Evolutionary conservation across 2,888 invertebrate species (phyloP).

Genomic region (Herminia tarsipennalis): DNA sequence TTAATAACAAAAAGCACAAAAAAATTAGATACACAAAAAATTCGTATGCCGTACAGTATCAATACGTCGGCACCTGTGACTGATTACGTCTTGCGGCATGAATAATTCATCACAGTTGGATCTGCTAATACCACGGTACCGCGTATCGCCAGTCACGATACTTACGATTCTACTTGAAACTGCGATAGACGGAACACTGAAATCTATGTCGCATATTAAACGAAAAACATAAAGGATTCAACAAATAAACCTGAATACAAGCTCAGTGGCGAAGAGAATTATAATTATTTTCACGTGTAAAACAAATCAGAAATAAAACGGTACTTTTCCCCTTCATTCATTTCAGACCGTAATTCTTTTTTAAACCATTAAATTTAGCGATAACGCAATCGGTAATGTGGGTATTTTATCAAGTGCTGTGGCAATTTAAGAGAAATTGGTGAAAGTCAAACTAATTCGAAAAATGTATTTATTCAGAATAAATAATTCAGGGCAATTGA

Average conservation of each 20-base stretch:
- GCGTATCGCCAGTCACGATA: slow-evolving; percentile 26
- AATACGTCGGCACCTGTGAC: slow-evolving; percentile 53
- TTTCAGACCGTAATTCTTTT: no score
- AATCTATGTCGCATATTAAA: slow-evolving; percentile 1
- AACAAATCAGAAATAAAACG: no score
- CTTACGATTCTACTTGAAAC: slow-evolving; percentile 19
- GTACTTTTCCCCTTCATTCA: no score
- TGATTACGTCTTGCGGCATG: slow-evolving; percentile 43
- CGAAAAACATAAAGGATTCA: no score
- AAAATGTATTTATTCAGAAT: slow-evolving; percentile 20
- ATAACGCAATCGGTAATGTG: slow-evolving; percentile 33
- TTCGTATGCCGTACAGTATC: slow-evolving; percentile 22
- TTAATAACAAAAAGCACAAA: slow-evolving; percentile 1
- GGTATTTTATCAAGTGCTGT: slow-evolving; percentile 26
- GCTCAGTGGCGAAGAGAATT: no score
- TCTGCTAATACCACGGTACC: slow-evolving; percentile 32
- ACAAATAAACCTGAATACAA: no score
- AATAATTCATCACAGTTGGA: slow-evolving; percentile 49
- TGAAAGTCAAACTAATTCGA: slow-evolving; percentile 31
- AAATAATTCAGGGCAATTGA: slow-evolving; percentile 10
- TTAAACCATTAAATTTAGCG: slow-evolving; percentile 26
- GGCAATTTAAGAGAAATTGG: slow-evolving; percentile 37
- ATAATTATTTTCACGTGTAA: no score
- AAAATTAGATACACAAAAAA: slow-evolving; percentile 21
- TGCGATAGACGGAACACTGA: slow-evolving; percentile 7